A percentile compares a stretch with the other conserved stretches of the same genome.
These are phyloP conservation scores for Perdita meconis DNA, from an alignment of 2,888 invertebrate genomes.

Conservation along the genomic window DNA sequence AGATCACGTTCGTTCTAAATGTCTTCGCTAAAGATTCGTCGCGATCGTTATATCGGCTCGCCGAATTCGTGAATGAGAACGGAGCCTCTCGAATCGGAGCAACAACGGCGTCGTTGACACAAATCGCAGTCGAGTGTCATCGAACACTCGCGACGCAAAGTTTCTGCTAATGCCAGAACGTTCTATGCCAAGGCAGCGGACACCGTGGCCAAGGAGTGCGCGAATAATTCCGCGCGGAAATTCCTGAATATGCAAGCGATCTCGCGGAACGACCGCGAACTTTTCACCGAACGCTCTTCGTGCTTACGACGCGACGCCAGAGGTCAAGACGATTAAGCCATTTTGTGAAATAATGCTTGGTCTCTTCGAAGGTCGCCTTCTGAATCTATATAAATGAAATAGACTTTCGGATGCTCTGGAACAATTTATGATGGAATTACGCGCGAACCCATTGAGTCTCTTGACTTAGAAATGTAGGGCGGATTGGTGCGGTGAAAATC, in stretches of 20 bases:
- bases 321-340: constrained; percentile 12
- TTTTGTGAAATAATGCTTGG: constrained; percentile 1
- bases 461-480: too few species aligned
- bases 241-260: constrained; percentile 18
- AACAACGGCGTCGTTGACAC: constrained; percentile 62
- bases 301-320: background rate
- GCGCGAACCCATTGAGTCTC: too few species aligned
- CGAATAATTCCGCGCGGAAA: constrained; percentile 23
- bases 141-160: constrained; percentile 43
- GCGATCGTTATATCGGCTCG: constrained; percentile 36
- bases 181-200: constrained; percentile 19
- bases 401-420: too few species aligned
- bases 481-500: too few species aligned
- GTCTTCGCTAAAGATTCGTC: background rate
- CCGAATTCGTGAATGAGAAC: constrained; percentile 49
- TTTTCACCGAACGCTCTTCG: background rate
- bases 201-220: background rate
- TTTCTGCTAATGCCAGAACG: constrained; percentile 43
- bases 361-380: background rate
- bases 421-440: too few species aligned
- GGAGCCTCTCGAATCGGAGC: constrained; percentile 43
- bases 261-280: constrained; percentile 7
- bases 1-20: background rate
- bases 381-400: too few species aligned
- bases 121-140: constrained; percentile 53